Base-by-base conservation (phyloP, 2,797 vertebrate species). In the Microchirus variegatus region DNA sequence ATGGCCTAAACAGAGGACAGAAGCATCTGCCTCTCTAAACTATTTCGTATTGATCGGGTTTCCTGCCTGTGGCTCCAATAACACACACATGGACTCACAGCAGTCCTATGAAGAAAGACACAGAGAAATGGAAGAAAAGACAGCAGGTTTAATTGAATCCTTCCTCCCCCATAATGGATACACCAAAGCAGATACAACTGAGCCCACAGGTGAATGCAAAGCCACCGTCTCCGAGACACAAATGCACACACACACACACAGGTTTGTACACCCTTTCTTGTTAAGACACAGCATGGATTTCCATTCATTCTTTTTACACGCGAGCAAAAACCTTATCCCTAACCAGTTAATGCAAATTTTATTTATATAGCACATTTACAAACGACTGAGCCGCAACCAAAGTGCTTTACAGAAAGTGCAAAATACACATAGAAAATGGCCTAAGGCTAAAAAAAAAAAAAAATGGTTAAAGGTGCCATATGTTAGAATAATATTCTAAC, bases 21-120 rank as follows among this genome's bases (percentile, higher is more conserved):
- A 66, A 52, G 64, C 63, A 77, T 63, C 40, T 51, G 38, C 36
- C 66, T 48, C 62, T 82, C 60, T 82, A 77, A 85, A 81, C 53
- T 78, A 68, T 78, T 83, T 87, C 52, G 38, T 73, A 90, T 88
- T 68, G 83, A 90, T 88, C 75, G 58, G 57, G 40, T 73, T 69
- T 81, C 53, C 50, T 59, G 78, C 79, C 74, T 12, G 37, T 17
- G 73, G 68, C 69, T 73, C 51, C 45, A 38, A 70, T 45, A 50
- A 70, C 73, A 79, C 50, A 79, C 53, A 59, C 19, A 56, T 5
- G 10, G 58, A 64, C 67, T 14, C 47, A 36, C 42, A 57, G 18
- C 31, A 19, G 40, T 61, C 45, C 53, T 11, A 54, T 40, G 14
- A 51, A 73, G 42, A 66, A 19, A 47, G 38, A 45, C 51, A 59